A percentile compares a stretch with the other conserved stretches of the same genome.
phyloP scores from a whole-genome alignment of 2,797 vertebrate species.

The Falco concolor region DNA sequence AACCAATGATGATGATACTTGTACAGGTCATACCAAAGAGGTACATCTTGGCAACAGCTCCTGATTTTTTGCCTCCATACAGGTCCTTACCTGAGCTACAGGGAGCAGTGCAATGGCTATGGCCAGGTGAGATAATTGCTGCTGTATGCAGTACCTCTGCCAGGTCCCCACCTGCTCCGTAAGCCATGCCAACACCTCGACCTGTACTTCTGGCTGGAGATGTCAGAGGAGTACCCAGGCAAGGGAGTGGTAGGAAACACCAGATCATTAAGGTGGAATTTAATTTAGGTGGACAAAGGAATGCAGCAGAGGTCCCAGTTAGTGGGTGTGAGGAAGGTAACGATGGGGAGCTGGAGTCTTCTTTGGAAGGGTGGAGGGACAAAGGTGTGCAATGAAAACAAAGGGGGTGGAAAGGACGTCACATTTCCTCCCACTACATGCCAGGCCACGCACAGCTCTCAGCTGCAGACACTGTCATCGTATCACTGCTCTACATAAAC shows the following conservation, averaged over 20 bases:
- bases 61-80: not conserved
- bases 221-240: not conserved
- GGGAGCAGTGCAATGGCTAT: not conserved
- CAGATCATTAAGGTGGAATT: not conserved
- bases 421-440: not conserved
- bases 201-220: constrained; percentile 48
- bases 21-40: not conserved
- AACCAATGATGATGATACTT: not conserved
- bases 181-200: constrained; percentile 13
- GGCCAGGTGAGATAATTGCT: constrained; percentile 11
- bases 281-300: constrained; percentile 50
- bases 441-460: not conserved
- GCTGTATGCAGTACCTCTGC: not conserved
- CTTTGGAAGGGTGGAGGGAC: not conserved
- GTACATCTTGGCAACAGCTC: not conserved
- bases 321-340: not conserved
- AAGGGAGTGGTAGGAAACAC: constrained; percentile 51
- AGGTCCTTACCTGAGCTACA: not conserved
- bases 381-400: not conserved
- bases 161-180: not conserved
- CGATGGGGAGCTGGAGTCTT: not conserved
- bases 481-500: not conserved
- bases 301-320: constrained; percentile 1
- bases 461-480: not conserved
- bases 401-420: not conserved